These are phyloP conservation scores for Palaemon carinicauda DNA, from an alignment of 1,140 invertebrate species.

Conservation along the genomic window DNA sequence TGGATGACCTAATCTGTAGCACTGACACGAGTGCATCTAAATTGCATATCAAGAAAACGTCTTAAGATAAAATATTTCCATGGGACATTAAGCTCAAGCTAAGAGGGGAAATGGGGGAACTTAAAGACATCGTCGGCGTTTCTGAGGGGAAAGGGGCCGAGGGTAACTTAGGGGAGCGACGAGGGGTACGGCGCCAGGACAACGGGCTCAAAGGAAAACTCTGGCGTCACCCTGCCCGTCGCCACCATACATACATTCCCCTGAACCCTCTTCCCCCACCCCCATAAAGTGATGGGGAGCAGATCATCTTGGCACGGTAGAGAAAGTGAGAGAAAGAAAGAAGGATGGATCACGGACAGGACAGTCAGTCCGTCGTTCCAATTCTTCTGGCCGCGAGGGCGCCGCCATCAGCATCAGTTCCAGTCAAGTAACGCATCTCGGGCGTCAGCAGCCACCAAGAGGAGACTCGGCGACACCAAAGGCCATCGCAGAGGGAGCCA, in stretches of 20 bases:
- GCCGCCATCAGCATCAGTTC: too few relatives aligned
- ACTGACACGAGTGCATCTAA: not conserved
- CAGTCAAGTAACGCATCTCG: too few relatives aligned
- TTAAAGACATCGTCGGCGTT: too few relatives aligned
- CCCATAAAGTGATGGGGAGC: slow-evolving; percentile 49
- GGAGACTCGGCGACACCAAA: too few relatives aligned
- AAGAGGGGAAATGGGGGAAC: not conserved
- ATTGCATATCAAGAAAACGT: too few relatives aligned
- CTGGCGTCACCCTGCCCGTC: slow-evolving; percentile 51
- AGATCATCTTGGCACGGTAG: slow-evolving; percentile 37
- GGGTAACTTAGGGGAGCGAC: not conserved
- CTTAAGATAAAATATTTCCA: too few relatives aligned
- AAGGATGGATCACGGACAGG: too few relatives aligned
- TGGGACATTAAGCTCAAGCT: not conserved
- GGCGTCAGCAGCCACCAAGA: too few relatives aligned
- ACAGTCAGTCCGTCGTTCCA: too few relatives aligned
- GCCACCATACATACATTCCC: slow-evolving; percentile 3
- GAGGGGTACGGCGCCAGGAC: slow-evolving; percentile 29
- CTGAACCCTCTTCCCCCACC: slow-evolving; percentile 21
- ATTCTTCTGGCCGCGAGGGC: too few relatives aligned
- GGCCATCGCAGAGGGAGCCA: too few relatives aligned
- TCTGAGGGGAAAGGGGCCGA: not conserved
- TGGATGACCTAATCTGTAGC: not conserved
- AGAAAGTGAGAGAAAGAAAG: slow-evolving; percentile 16
- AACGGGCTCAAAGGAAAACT: not conserved